Percentiles rank a stretch among this genome's conserved stretches.
Evolutionary conservation across 2,113 vertebrate genomes (phyloP).

Genomic region (Labeo rohita): DNA sequence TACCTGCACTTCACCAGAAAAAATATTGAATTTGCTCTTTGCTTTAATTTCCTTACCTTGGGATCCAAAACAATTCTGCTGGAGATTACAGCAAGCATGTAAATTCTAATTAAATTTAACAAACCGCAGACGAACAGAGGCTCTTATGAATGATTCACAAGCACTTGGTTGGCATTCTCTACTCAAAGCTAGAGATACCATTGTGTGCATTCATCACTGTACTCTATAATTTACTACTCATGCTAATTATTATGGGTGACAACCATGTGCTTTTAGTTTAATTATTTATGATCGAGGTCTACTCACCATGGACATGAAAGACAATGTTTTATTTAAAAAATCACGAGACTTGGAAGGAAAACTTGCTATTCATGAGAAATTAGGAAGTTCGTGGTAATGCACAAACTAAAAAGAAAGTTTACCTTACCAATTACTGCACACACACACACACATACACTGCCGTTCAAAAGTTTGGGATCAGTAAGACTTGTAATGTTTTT

Average conservation of each 20-base stretch:
- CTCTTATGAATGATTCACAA: constrained; percentile 59
- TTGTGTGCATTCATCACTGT: constrained; percentile 3
- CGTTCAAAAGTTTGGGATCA: too few species aligned
- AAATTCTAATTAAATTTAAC: constrained; percentile 69
- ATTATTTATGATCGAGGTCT: neutral
- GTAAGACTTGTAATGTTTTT: too few species aligned
- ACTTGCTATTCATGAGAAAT: neutral
- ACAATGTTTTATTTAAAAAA: constrained; percentile 8
- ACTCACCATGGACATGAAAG: constrained; percentile 14
- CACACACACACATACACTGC: too few species aligned
- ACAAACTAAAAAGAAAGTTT: too few species aligned
- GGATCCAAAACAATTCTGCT: constrained; percentile 53
- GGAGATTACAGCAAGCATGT: constrained; percentile 42
- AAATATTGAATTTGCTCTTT: constrained; percentile 44
- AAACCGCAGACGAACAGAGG: constrained; percentile 60
- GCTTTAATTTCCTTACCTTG: constrained; percentile 70
- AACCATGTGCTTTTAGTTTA: constrained; percentile 9
- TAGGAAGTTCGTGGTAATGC: too few species aligned
- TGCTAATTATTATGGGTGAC: constrained; percentile 2
- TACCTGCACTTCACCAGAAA: constrained; percentile 52
- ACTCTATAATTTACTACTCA: neutral
- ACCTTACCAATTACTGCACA: too few species aligned
- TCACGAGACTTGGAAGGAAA: neutral
- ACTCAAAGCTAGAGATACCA: constrained; percentile 55
- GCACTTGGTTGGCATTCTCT: constrained; percentile 55